These are phyloP conservation scores for Thecophora atra DNA, from an alignment of 2,888 invertebrate species.

Conservation along the genomic window DNA sequence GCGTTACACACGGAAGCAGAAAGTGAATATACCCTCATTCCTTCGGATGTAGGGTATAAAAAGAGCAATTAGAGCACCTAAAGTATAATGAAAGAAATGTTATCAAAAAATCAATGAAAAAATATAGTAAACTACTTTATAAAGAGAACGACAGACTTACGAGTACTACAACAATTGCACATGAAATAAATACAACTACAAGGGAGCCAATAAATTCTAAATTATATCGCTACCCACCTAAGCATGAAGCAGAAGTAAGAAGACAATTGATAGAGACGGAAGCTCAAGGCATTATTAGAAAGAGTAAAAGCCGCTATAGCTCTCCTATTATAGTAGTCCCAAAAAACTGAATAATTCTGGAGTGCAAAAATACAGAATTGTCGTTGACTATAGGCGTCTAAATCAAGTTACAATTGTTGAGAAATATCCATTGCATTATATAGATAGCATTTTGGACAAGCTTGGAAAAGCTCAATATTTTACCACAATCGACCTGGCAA, in stretches of 20 bases:
- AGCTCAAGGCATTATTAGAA: slow-evolving; percentile 36
- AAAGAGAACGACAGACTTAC: slow-evolving; percentile 39
- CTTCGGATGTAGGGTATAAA: slow-evolving; percentile 27
- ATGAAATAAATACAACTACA: slow-evolving; percentile 40
- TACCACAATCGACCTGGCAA: slow-evolving; percentile 40
- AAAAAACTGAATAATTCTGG: slow-evolving; percentile 40
- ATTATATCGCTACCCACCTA: slow-evolving; percentile 28
- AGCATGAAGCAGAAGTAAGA: slow-evolving; percentile 35
- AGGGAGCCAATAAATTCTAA: slow-evolving; percentile 39
- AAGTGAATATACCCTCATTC: no score
- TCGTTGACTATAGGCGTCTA: slow-evolving; percentile 41
- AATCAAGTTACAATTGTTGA: slow-evolving; percentile 41
- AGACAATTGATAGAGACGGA: slow-evolving; percentile 37
- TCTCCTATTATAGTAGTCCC: slow-evolving; percentile 39
- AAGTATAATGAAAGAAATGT: slow-evolving; percentile 34
- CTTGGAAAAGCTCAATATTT: slow-evolving; percentile 38
- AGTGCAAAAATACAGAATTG: slow-evolving; percentile 40
- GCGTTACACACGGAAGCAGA: no score
- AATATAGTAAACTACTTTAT: slow-evolving; percentile 38
- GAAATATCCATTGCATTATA: slow-evolving; percentile 41
- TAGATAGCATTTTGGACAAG: slow-evolving; percentile 29
- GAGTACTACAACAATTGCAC: slow-evolving; percentile 30
- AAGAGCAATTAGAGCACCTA: slow-evolving; percentile 37
- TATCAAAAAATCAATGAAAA: slow-evolving; percentile 36
- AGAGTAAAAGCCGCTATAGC: slow-evolving; percentile 38